Conservation (phyloP, 1,140 invertebrate genomes). For the Hyles vespertilio region DNA sequence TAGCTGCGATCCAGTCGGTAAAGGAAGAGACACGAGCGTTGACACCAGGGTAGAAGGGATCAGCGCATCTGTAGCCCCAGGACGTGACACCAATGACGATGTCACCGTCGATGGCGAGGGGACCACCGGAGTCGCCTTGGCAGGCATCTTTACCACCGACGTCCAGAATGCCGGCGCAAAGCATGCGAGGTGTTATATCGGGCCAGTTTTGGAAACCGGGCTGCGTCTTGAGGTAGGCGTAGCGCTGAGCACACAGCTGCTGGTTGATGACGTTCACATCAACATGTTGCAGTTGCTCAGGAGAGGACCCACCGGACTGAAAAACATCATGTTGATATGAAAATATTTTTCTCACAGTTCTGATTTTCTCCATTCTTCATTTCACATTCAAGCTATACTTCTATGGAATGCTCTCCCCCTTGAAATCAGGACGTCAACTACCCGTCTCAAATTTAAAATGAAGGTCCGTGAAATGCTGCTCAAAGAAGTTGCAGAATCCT, state of each 20-base stretch:
- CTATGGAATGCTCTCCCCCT: too few relatives aligned
- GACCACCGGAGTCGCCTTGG: slow-evolving; percentile 79
- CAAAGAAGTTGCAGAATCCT: too few relatives aligned
- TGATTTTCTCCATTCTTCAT: too few relatives aligned
- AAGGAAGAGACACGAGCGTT: slow-evolving; percentile 81
- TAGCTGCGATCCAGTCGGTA: slow-evolving; percentile 77
- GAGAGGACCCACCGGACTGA: slow-evolving; percentile 26
- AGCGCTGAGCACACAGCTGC: slow-evolving; percentile 41
- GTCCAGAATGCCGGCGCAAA: slow-evolving; percentile 47
- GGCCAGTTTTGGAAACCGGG: slow-evolving; percentile 29
- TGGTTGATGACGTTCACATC: slow-evolving; percentile 72
- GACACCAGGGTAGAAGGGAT: slow-evolving; percentile 81
- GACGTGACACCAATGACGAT: slow-evolving; percentile 82
- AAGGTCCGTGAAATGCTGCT: too few relatives aligned
- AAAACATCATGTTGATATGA: too few relatives aligned
- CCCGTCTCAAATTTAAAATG: too few relatives aligned
- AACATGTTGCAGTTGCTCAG: slow-evolving; percentile 35
- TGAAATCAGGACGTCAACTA: too few relatives aligned
- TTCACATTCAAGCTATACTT: too few relatives aligned
- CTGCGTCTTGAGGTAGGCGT: slow-evolving; percentile 36
- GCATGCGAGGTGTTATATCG: slow-evolving; percentile 45
- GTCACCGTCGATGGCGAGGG: slow-evolving; percentile 68
- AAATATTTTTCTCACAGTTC: too few relatives aligned
- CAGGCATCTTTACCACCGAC: slow-evolving; percentile 55
- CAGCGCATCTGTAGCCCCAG: slow-evolving; percentile 84